Conservation (phyloP, 1,140 invertebrate genomes). For the Heliothis subflexa region DNA sequence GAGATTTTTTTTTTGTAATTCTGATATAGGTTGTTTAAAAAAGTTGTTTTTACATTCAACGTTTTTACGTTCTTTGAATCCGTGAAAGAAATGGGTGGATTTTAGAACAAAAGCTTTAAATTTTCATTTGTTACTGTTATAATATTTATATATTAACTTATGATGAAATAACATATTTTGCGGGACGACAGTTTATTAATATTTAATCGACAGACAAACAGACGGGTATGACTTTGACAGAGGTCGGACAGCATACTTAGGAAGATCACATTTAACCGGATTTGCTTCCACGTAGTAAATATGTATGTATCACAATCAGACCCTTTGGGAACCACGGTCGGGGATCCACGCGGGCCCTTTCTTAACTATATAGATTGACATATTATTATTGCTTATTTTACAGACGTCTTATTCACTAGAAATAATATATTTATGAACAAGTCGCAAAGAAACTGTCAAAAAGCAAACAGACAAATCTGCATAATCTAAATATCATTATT, state of each 20-base stretch:
- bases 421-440: no score
- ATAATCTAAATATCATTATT: no score
- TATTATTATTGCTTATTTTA: conserved; percentile 1
- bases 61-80: no score
- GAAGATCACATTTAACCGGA: conserved; percentile 43
- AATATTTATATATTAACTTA: not conserved
- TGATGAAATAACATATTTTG: not conserved
- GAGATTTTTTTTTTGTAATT: not conserved
- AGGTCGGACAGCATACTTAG: conserved; percentile 45
- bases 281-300: conserved; percentile 29
- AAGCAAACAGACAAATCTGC: no score
- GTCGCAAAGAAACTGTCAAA: no score
- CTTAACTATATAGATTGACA: not conserved
- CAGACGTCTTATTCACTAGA: no score
- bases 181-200: conserved; percentile 23
- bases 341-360: not conserved
- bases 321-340: conserved; percentile 15
- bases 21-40: not conserved
- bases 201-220: conserved; percentile 17
- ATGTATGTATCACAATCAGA: conserved; percentile 36
- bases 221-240: conserved; percentile 42
- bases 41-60: not conserved
- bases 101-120: no score
- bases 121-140: no score
- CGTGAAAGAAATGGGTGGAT: no score